Percentiles rank a stretch among this genome's conserved stretches.
Evolutionary conservation across 2,113 vertebrate species (phyloP).

Genomic region (Silurus glanis): DNA sequence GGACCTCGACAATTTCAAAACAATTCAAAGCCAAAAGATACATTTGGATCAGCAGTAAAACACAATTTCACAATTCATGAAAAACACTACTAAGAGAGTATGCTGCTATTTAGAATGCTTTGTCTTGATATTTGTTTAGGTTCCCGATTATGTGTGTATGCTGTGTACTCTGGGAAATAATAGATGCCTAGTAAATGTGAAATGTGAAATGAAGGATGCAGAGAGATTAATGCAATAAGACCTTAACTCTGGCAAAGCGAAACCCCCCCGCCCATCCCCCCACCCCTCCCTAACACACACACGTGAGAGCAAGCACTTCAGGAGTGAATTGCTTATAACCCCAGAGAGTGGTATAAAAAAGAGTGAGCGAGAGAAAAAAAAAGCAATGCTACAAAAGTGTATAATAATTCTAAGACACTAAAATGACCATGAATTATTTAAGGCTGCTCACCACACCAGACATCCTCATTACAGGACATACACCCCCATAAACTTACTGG

Average conservation of each 20-base stretch:
- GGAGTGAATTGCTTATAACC: slow-evolving; percentile 66
- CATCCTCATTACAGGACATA: background rate
- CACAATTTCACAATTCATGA: background rate
- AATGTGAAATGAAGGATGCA: slow-evolving; percentile 67
- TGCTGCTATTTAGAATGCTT: background rate
- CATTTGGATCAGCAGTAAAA: background rate
- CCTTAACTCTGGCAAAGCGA: slow-evolving; percentile 50
- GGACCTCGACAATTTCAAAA: background rate
- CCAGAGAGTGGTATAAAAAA: slow-evolving; percentile 35
- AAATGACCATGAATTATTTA: background rate
- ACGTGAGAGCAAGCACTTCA: background rate
- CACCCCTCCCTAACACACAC: background rate
- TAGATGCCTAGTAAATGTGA: slow-evolving; percentile 44
- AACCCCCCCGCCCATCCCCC: background rate
- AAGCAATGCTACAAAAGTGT: background rate
- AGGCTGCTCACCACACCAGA: background rate
- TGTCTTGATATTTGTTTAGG: background rate
- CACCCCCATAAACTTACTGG: background rate
- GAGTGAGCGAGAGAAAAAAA: background rate
- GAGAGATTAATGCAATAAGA: slow-evolving; percentile 68
- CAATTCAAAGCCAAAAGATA: background rate
- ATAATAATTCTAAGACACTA: background rate
- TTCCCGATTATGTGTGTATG: background rate
- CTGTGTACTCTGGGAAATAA: slow-evolving; percentile 63
- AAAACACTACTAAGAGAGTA: background rate